Percentiles rank a stretch among this genome's conserved stretches.
Evolutionary conservation across 2,888 invertebrate species (phyloP).

Genomic region (Phragmatobia fuliginosa): DNA sequence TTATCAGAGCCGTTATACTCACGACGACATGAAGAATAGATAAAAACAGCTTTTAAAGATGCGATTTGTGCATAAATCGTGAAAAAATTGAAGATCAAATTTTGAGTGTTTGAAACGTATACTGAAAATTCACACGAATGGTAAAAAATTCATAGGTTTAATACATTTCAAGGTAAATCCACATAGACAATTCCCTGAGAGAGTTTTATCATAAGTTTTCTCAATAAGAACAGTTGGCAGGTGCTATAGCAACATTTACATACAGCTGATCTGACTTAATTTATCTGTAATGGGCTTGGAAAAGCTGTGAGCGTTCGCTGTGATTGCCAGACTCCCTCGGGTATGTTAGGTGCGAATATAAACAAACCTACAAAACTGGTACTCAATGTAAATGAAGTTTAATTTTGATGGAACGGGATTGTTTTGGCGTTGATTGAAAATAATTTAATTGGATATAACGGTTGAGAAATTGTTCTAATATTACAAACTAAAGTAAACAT

Average conservation of each 20-base stretch:
- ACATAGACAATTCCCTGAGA: conserved; percentile 18
- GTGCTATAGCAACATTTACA: conserved; percentile 56
- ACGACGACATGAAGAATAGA: no score
- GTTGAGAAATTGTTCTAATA: not conserved
- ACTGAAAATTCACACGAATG: no score
- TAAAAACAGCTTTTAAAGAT: no score
- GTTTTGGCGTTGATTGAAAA: conserved; percentile 26
- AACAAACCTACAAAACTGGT: conserved; percentile 47
- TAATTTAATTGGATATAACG: conserved; percentile 1
- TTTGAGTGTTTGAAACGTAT: no score
- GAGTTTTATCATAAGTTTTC: conserved; percentile 47
- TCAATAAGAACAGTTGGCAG: conserved; percentile 45
- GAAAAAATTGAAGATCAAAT: no score
- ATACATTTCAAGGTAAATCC: conserved; percentile 15
- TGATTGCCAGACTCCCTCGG: conserved; percentile 81
- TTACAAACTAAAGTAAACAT: not conserved
- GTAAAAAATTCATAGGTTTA: not conserved
- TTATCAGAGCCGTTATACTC: no score
- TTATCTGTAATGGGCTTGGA: conserved; percentile 81
- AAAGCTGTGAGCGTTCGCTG: conserved; percentile 71
- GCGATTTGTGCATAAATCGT: no score
- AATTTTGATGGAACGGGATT: conserved; percentile 22
- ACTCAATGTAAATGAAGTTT: conserved; percentile 21
- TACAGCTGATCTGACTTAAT: conserved; percentile 77
- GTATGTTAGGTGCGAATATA: conserved; percentile 53